Evolutionary conservation across 2,113 vertebrate species (phyloP), one percentile per base, ranked within the genome.

Genomic region (Sinocyclocheilus anshuiensis): DNA sequence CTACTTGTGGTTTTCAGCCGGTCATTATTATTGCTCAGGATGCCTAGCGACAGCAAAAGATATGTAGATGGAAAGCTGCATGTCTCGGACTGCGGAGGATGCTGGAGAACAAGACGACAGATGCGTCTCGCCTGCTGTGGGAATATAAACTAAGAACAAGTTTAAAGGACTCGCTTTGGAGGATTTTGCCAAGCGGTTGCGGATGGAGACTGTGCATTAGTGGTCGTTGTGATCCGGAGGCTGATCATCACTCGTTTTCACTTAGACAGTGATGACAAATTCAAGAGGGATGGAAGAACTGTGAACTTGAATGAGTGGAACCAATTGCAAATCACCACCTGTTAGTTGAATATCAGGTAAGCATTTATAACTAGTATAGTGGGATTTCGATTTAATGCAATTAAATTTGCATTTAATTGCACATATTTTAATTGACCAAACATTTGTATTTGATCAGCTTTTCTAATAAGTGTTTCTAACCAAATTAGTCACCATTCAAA

Each of bases 321-420:
- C 85, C 86, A 79, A 85, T 86, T 85, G 86, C 86, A 93, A 89
- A 90, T 92, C 87, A 79, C 93, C 94, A 95, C 94, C 94, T 95
- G 94, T 94, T 95, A 93, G 90, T 77, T 91, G 91, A 92, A 91
- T 88, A 91, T 61, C 91, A 95, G 94, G 94, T 95, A 94, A 94
- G 92, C 67, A 57, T 69, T 55, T 36, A 57, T 75, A 33, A 80
- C 36, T 53, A 63, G 39, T 42, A 9, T 18, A n/a, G 2, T 50
- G 29, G 6, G 20, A 69, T 61, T 83, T 48, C 45, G 11, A 50
- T 69, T 1, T 69, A 67, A 76, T 33, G 71, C 85, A 76, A 8
- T 18, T 12, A n/a, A n/a, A n/a, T n/a, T n/a, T n/a, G n/a, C n/a
- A n/a, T n/a, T n/a, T n/a, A n/a, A n/a, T n/a, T 81, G 78, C 22